Conservation (phyloP, 2,888 invertebrate species). For the Corbicula japonica region DNA sequence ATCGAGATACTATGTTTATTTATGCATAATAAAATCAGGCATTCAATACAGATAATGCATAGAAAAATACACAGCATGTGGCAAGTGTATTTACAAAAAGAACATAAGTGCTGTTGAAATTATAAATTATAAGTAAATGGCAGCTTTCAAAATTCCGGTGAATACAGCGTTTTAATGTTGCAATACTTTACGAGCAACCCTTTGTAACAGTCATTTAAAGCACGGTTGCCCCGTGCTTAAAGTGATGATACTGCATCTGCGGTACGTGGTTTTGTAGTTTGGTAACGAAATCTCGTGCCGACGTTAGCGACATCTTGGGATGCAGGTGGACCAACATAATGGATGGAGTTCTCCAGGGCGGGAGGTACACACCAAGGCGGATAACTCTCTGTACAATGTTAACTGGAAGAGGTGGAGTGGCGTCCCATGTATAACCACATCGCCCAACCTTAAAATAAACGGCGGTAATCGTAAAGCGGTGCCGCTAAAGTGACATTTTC, state of each 20-base stretch:
- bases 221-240: constrained; percentile 58
- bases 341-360: constrained; percentile 79
- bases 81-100: no score
- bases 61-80: no score
- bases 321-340: constrained; percentile 78
- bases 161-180: neutral
- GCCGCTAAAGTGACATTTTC: no score
- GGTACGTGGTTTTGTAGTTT: constrained; percentile 81
- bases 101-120: no score
- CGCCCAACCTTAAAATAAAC: constrained; percentile 71
- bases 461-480: no score
- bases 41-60: no score
- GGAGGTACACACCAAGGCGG: constrained; percentile 78
- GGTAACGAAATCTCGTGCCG: constrained; percentile 82
- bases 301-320: constrained; percentile 79
- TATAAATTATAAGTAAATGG: neutral
- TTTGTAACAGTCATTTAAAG: constrained; percentile 28
- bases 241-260: constrained; percentile 72
- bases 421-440: constrained; percentile 77
- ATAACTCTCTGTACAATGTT: constrained; percentile 76
- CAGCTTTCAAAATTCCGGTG: neutral
- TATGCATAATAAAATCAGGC: no score
- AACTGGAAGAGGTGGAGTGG: constrained; percentile 76
- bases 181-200: neutral
- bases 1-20: no score